Percentiles rank a stretch among this genome's conserved stretches.
phyloP scores from a whole-genome alignment of 2,888 invertebrate genomes.

The Drosophila pseudotakahashii region DNA sequence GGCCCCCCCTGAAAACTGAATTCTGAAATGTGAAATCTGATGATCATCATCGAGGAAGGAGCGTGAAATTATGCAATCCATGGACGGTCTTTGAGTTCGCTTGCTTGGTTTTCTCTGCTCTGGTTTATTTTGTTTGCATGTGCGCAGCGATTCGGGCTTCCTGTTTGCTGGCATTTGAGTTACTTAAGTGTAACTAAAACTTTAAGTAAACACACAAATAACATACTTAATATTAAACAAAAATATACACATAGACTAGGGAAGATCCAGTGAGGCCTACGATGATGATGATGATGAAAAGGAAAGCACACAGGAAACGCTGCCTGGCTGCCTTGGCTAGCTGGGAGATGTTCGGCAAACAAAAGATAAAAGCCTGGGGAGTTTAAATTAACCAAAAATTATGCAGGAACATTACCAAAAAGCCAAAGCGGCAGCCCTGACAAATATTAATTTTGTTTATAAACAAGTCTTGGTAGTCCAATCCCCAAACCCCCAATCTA shows the following conservation, averaged over 20 bases:
- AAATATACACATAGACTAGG: slow-evolving; percentile 68
- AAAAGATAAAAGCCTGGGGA: slow-evolving; percentile 77
- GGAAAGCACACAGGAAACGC: slow-evolving; percentile 60
- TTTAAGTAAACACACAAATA: slow-evolving; percentile 80
- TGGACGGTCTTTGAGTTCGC: slow-evolving; percentile 22
- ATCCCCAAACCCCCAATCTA: no score
- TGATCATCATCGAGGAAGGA: slow-evolving; percentile 33
- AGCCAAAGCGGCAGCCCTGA: slow-evolving; percentile 54
- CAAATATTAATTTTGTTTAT: slow-evolving; percentile 79
- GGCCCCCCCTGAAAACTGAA: slow-evolving; percentile 29
- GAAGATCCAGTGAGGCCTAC: slow-evolving; percentile 24
- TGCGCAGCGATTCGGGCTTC: slow-evolving; percentile 68
- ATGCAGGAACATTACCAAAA: slow-evolving; percentile 79
- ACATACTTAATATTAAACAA: slow-evolving; percentile 80
- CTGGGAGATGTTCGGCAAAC: slow-evolving; percentile 55
- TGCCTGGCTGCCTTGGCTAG: slow-evolving; percentile 15
- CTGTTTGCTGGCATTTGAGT: slow-evolving; percentile 72
- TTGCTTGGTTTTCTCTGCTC: slow-evolving; percentile 19
- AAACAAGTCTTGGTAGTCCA: slow-evolving; percentile 46
- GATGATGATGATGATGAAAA: slow-evolving; percentile 40
- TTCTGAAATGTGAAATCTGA: slow-evolving; percentile 22
- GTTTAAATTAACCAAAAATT: slow-evolving; percentile 82
- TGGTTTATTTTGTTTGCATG: slow-evolving; percentile 77
- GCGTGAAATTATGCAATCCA: slow-evolving; percentile 76
- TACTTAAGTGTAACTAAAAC: slow-evolving; percentile 79